Evolutionary conservation across 2,797 vertebrate genomes (phyloP), one percentile per base, ranked within the genome.

Genomic region (Microctenopoma lineatum): DNA sequence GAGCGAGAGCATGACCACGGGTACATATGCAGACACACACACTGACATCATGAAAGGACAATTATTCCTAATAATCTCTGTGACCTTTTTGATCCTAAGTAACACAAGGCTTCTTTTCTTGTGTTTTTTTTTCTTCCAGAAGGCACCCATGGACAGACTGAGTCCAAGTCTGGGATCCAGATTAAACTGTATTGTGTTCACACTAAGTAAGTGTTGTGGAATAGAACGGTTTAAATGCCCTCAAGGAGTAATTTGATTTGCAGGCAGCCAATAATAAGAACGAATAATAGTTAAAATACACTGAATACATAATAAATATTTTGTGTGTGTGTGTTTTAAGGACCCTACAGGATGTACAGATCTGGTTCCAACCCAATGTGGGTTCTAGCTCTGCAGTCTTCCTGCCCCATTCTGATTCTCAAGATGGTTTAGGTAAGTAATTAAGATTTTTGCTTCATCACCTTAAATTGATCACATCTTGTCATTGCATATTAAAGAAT

Each of bases 181-280:
- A 98, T 99, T 87, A 98, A 99, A 85, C 96, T 99, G 48, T 99
- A 97, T 89, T 99, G 98, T 78, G 97, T 99, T 62, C 98, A 99
- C 87, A 98, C 98, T 55, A 99, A 98, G 98, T 99, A 89, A 95
- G 97, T 42, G 1, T 47, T 47, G n/a, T 34, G 8, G 2, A 41
- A 25, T 4, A 36, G 26, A 56, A 6, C 48, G 4, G 26, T 13
- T 41, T 50, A 8, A 45, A 25, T 21, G n/a, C 10, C 18, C 8
- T 12, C 9, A 11, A 11, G n/a, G 44, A 8, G 4, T 9, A 39
- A 3, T 34, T 16, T 59, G 42, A 5, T 3, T n/a, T 47, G 25
- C 8, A 54, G 4, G 7, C 16, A 11, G 29, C 1, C 2, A 32
- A 25, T 27, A 13, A 2, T 47, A 14, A 44, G 13, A 4, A 51